Base-by-base conservation (phyloP, 2,888 invertebrate species). In the Aspidiotus rigidus region DNA sequence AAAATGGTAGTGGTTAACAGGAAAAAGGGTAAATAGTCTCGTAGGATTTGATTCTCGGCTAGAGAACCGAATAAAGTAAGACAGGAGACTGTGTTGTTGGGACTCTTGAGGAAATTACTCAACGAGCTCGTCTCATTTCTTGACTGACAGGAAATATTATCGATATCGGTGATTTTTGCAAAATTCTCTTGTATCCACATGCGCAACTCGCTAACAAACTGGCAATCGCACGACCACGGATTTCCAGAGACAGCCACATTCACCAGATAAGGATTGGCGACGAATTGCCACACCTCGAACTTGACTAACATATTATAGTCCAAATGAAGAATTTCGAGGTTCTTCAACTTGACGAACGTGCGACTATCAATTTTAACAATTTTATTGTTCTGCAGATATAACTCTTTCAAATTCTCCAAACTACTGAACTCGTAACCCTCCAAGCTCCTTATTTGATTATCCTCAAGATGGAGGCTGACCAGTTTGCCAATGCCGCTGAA, bases 211-310 rank as follows among this genome's bases (percentile, higher is more conserved):
- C 87, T 85, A 75, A 92, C 80, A 78, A 89, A 93, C 74, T 85
- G 84, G 80, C 94, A 95, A 77, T 92, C 91, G 79, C 94, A 94
- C 73, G 89, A 89, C 93, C 93, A 94, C 63, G 88, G 87, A 78
- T 94, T 94, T 75, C 86, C 86, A 70, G 88, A 84, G 73, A 94
- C 81, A 69, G 87, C 87, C 75, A 94, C 87, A 79, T 89, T 89
- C n/a, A 89, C 88, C 76, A 93, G 83, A 80, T 90, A 90, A 28
- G 90, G 89, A 80, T 92, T 92, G 75, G 84, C 80, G 71, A 85
- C 83, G 76, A 93, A 84, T 78, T 89, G 89, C 91, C 93, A 92
- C 74, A 93, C 88, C 74, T 90, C 87, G 77, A 92, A 93, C 72
- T 86, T 85, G 75, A 84, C 83, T 76, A 94, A 83, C 72, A 85